Base-by-base conservation (phyloP, 2,113 vertebrate genomes). In the Barbus barbus region DNA sequence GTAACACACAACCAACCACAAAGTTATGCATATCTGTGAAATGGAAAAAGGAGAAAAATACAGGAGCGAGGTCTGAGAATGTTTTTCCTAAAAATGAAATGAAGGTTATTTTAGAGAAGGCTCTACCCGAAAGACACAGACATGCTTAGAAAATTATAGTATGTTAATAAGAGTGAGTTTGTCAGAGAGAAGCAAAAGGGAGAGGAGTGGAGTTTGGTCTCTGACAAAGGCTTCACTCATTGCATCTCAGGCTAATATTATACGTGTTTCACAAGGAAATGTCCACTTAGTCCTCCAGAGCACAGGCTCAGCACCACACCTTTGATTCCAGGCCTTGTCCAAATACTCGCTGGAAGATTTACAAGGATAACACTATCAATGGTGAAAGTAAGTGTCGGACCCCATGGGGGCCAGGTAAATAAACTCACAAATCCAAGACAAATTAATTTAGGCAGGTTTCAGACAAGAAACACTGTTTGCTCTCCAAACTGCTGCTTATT, bases 271-370 rank as follows among this genome's bases (percentile, higher is more conserved):
- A 51, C 69, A 63, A 82, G 78, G 85, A 89, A 87, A 82, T 86
- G 85, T 82, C 69, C 85, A 87, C 83, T 88, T 87, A 87, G 88
- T 38, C 24, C 53, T 26, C 20, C 61, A 56, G 63, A 81, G 41
- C 58, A 28, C 14, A 65, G 71, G 26, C 83, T 83, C 78, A 61
- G 51, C 83, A 48, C 48, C 61, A 73, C 69, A 86, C 69, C 83
- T 88, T 87, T 90, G 84, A 88, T 90, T 81, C 67, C 72, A n/a
- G 67, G 74, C 65, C 61, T 81, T 83, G 75, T 88, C 80, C 48
- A 88, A 86, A 86, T 71, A 85, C 36, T 38, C 56, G 38, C 79
- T 67, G 26, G 67, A 81, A 78, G 61, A 71, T 82, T 67, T 79
- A 44, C 22, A 51, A 61, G 56, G 79, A 58, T 46, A 76, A 46